Base-by-base conservation (phyloP, 2,113 vertebrate genomes). In the Elanoides forficatus region DNA sequence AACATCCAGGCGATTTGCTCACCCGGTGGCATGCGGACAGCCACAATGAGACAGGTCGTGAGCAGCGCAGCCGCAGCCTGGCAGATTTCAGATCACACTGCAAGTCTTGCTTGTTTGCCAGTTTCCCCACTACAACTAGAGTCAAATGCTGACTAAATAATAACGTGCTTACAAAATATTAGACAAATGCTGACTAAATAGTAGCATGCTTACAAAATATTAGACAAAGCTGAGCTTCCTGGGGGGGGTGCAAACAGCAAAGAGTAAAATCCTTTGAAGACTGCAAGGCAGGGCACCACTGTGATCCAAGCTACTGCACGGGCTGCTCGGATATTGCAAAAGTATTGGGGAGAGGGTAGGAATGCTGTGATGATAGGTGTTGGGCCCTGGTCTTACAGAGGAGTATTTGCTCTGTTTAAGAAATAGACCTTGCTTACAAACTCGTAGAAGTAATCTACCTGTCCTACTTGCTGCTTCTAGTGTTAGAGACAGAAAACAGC, bases 221-320 rank as follows among this genome's bases (percentile, higher is more conserved):
- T 1, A 43, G 68, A 11, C 34, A 52, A 20, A 71, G 40, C 56
- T 27, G 53, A 83, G 74, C 75, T 78, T 71, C 56, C 59, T 47
- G 10, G 55, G 40, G 40, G 40, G 32, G 2, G 0, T 38, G 71
- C 21, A 22, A 10, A 63, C 56, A 18, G 20, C 88, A 42, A 26
- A 40, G 81, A 71, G 76, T 22, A 18, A 5, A 62, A n/a, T 13
- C 19, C 63, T 66, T 12, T 45, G 62, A 45, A 26, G 27, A 0
- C 5, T 29, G 66, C 1, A 1, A 22, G 45, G 75, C 21, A 7
- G 53, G 38, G 60, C 7, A 0, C 15, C 1, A 0, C n/a, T 43
- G 81, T 11, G n/a, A 21, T 52, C 82, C 22, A 5, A 5, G 0
- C 1, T 15, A 2, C 56, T 17, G 47, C 6, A 0, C 0, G 4